A percentile compares a stretch with the other conserved stretches of the same genome.
These are phyloP conservation scores for Drosophila fulvimacula DNA, from an alignment of 2,888 invertebrate species.

Conservation along the genomic window DNA sequence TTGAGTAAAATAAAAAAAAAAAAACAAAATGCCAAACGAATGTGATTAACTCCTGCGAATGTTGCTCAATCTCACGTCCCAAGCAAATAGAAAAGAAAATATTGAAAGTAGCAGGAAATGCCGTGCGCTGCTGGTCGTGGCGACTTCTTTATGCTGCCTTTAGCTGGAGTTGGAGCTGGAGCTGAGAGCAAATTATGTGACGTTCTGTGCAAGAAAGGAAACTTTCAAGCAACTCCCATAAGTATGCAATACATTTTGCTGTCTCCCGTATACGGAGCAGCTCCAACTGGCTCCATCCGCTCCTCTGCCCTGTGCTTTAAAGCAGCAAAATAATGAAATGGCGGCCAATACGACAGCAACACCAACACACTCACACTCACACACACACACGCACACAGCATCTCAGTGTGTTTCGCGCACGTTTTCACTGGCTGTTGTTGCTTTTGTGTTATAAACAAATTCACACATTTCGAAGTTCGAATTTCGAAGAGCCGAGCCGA, in stretches of 20 bases:
- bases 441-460: constrained; percentile 65
- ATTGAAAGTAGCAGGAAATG: neutral
- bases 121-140: constrained; percentile 4
- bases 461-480: constrained; percentile 76
- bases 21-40: constrained; percentile 7
- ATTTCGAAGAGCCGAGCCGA: constrained; percentile 61
- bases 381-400: constrained; percentile 36
- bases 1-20: neutral
- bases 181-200: constrained; percentile 42
- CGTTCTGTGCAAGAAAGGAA: constrained; percentile 25
- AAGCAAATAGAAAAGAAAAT: constrained; percentile 11
- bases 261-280: constrained; percentile 32
- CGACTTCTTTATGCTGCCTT: neutral
- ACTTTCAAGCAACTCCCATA: constrained; percentile 57
- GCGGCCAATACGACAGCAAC: constrained; percentile 34
- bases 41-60: constrained; percentile 38
- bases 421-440: constrained; percentile 22
- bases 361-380: neutral
- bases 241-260: constrained; percentile 62
- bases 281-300: neutral
- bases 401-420: constrained; percentile 28
- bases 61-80: constrained; percentile 36
- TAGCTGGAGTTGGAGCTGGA: neutral
- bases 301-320: constrained; percentile 47
- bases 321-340: constrained; percentile 55